These are phyloP conservation scores for Tipula unca DNA, from an alignment of 2,888 invertebrate genomes.

Conservation along the genomic window DNA sequence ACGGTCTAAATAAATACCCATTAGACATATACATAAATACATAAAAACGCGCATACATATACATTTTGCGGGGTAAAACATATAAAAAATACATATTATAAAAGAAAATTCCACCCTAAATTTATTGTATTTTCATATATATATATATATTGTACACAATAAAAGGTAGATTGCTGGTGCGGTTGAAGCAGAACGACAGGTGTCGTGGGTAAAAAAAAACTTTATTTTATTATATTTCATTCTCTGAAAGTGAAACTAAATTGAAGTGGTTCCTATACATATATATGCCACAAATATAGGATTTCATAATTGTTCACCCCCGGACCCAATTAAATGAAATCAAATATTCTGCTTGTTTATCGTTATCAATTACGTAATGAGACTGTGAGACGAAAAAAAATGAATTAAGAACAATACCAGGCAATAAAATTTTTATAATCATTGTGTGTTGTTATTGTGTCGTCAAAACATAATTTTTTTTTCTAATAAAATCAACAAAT, in stretches of 20 bases:
- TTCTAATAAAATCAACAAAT: not conserved
- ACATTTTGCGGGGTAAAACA: not conserved
- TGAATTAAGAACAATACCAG: not conserved
- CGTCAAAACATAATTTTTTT: not conserved
- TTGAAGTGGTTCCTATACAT: not conserved
- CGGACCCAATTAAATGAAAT: not conserved
- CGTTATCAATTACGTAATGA: not conserved
- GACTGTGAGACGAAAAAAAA: not conserved
- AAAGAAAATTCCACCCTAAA: not conserved
- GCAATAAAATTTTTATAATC: not conserved
- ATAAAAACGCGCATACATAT: not conserved
- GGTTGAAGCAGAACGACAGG: not conserved
- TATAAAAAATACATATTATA: not conserved
- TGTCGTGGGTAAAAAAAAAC: not conserved
- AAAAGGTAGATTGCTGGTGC: not conserved
- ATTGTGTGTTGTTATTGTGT: not conserved
- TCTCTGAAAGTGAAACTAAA: not conserved
- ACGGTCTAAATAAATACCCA: slow-evolving; percentile 14
- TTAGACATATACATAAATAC: not conserved
- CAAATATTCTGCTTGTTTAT: not conserved
- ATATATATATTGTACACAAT: not conserved
- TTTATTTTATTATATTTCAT: not conserved
- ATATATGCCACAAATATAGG: not conserved
- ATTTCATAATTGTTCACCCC: not conserved
- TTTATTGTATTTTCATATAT: not conserved